A percentile compares a stretch with the other conserved stretches of the same genome.
phyloP scores from a whole-genome alignment of 1,140 invertebrate genomes.

The Leptinotarsa defecta region DNA sequence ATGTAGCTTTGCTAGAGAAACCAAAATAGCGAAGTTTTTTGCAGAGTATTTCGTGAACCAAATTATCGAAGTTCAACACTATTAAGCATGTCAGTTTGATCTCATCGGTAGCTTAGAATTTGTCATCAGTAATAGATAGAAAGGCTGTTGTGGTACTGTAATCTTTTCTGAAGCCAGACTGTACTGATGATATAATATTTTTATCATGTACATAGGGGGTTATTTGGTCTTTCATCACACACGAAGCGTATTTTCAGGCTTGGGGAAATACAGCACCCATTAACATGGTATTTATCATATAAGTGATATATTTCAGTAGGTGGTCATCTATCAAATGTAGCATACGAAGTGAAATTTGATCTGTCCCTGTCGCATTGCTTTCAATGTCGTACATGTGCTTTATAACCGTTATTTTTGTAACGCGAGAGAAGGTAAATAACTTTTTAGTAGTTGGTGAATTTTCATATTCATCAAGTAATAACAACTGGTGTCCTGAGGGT shows the following conservation, averaged over 20 bases:
- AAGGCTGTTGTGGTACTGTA: neutral
- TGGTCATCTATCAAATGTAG: neutral
- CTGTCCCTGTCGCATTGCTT: neutral
- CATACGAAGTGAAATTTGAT: neutral
- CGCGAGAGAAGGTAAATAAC: neutral
- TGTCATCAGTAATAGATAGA: neutral
- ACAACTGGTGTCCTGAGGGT: neutral
- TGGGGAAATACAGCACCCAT: neutral
- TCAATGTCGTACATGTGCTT: neutral
- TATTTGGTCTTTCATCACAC: neutral
- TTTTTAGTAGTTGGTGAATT: neutral
- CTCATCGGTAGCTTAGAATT: neutral
- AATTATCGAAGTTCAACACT: neutral
- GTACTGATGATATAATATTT: no score
- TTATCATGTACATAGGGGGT: neutral
- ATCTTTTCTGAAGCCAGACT: neutral
- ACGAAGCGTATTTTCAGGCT: no score
- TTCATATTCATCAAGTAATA: neutral
- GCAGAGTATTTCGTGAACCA: neutral
- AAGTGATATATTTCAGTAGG: neutral
- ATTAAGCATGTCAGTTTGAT: neutral
- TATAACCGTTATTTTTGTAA: neutral
- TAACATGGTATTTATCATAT: neutral
- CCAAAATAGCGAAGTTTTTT: neutral
- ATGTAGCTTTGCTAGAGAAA: neutral